A percentile compares a stretch with the other conserved stretches of the same genome.
Evolutionary conservation across 2,888 invertebrate species (phyloP).

Genomic region (Machimus atricapillus): DNA sequence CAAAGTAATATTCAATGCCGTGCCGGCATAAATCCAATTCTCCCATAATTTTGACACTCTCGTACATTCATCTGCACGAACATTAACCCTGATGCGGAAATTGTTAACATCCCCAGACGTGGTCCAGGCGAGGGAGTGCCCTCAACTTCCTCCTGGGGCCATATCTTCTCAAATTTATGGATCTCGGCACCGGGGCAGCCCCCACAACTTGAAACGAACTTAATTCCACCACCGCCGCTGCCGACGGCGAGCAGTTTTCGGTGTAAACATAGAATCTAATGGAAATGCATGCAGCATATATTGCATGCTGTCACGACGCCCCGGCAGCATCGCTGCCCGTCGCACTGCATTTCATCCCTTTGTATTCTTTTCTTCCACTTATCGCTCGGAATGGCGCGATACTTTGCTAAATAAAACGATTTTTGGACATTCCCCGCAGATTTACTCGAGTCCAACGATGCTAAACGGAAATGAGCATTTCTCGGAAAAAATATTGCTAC

Average conservation of each 20-base stretch:
- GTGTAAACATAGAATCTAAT: neutral
- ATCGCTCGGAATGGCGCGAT: neutral
- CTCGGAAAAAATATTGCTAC: neutral
- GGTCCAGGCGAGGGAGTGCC: neutral
- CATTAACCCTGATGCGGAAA: neutral
- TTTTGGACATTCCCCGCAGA: neutral
- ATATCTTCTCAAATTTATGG: neutral
- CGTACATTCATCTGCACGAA: neutral
- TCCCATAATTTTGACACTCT: neutral
- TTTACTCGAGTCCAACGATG: neutral
- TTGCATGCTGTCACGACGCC: neutral
- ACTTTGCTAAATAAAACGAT: neutral
- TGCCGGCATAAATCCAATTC: conserved; percentile 6
- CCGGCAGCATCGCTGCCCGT: neutral
- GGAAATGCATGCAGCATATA: neutral
- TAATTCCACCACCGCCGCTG: neutral
- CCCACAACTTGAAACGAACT: neutral
- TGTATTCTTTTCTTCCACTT: neutral
- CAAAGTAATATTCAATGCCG: conserved; percentile 12
- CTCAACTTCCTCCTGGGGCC: neutral
- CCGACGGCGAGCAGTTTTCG: neutral
- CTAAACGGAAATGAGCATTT: neutral
- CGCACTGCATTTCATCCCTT: neutral
- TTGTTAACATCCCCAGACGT: neutral
- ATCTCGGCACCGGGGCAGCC: neutral